These are phyloP conservation scores for Macquaria australasica DNA, from an alignment of 2,113 vertebrate genomes.

Conservation along the genomic window DNA sequence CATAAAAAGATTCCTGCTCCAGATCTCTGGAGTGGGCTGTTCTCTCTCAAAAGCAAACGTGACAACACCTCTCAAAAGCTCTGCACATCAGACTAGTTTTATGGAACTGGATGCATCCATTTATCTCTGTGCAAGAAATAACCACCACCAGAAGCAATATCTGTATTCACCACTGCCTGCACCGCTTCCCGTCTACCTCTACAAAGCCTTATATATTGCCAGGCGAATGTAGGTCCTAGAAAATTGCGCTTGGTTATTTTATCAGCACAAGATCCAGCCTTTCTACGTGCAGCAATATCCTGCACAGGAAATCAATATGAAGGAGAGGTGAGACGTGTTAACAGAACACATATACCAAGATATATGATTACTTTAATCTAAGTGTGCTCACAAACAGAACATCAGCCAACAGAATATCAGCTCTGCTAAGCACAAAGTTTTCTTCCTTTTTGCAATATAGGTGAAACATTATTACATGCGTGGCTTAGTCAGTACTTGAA, in stretches of 20 bases:
- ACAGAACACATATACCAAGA: constrained; percentile 14
- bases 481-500: constrained; percentile 72
- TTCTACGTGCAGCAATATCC: constrained; percentile 67
- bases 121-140: constrained; percentile 47
- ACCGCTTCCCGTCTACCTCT: background rate
- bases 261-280: constrained; percentile 46
- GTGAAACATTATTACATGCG: constrained; percentile 38
- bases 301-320: constrained; percentile 73
- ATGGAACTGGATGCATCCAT: constrained; percentile 13
- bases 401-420: background rate
- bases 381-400: constrained; percentile 30
- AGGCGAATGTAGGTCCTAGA: constrained; percentile 29
- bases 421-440: constrained; percentile 7
- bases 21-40: constrained; percentile 23
- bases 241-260: constrained; percentile 56
- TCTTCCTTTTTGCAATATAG: background rate
- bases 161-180: constrained; percentile 32
- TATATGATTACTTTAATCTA: constrained; percentile 40
- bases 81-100: constrained; percentile 12
- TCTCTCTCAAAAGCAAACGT: constrained; percentile 34
- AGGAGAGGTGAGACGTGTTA: constrained; percentile 25
- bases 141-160: constrained; percentile 32
- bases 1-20: constrained; percentile 57
- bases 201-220: constrained; percentile 47
- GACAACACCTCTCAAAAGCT: constrained; percentile 27